Base-by-base conservation (phyloP, 2,797 vertebrate genomes). In the Lemur catta region DNA sequence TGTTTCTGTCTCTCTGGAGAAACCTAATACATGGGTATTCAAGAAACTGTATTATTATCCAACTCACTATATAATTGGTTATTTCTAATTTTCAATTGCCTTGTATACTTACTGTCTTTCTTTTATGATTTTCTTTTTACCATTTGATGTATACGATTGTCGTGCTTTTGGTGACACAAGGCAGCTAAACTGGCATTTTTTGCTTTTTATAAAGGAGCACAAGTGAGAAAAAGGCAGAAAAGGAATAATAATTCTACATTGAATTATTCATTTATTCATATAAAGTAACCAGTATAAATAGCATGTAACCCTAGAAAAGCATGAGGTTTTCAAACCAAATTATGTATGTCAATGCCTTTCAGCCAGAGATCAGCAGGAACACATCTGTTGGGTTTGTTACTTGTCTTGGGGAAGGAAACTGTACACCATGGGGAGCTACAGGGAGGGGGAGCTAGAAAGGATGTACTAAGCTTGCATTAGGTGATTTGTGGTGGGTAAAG, bases 301-400 rank as follows among this genome's bases (percentile, higher is more conserved):
- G 48, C 50, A 52, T n/a, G 38, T 33, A 46, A 35, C 38, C 15
- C 69, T 79, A 17, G 52, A 71, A 43, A 80, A 80, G 41, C 46
- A 26, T 41, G 55, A 63, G 14, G n/a, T 59, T 96, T 95, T 95
- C 84, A 79, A 74, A 89, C 1, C 9, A 79, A 82, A 69, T 86
- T 43, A n/a, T 55, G 30, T 6, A 33, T 57, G 55, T 43, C 30
- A 33, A 9, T 41, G 67, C 43, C 41, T 96, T 87, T 65, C 12
- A 65, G 76, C 71, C 80, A 55, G 63, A 71, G 17, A 88, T 28
- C 2, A 24, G 28, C 15, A 65, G 46, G 72, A 82, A 35, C 18
- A n/a, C 15, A 28, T 63, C 55, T 69, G 38, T 17, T 46, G 61
- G n/a, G 17, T 67, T 48, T 89, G 74, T 55, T 38, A 24, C 61